Conservation (phyloP, 2,797 vertebrate species). For the Protonibea diacanthus region DNA sequence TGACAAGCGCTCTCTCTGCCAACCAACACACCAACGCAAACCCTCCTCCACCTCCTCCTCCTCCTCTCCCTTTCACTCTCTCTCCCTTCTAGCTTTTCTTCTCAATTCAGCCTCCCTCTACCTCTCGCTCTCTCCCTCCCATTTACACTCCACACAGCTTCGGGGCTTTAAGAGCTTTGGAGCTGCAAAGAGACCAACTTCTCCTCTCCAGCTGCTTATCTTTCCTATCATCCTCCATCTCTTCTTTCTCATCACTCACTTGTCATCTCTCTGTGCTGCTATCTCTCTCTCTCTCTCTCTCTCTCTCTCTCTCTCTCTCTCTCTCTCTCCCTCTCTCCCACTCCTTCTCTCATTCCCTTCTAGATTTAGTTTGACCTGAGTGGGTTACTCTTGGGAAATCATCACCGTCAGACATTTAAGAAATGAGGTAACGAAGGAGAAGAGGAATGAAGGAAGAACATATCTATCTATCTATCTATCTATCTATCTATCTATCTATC, state of each 20-base stretch:
- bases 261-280: constrained; percentile 25
- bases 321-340: constrained; percentile 29
- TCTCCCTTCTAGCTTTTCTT: constrained; percentile 52
- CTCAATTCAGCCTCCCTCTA: constrained; percentile 54
- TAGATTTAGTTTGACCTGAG: constrained; percentile 76
- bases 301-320: constrained; percentile 6
- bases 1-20: constrained; percentile 75
- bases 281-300: constrained; percentile 30
- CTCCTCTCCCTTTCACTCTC: constrained; percentile 27
- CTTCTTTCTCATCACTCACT: constrained; percentile 30
- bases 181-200: constrained; percentile 72
- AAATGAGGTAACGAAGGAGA: constrained; percentile 53
- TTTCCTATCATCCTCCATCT: constrained; percentile 27
- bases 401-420: constrained; percentile 51
- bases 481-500: constrained; percentile 55
- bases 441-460: constrained; percentile 22
- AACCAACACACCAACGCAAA: constrained; percentile 83
- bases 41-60: constrained; percentile 69
- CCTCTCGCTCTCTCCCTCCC: constrained; percentile 41
- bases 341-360: constrained; percentile 39
- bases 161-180: constrained; percentile 73
- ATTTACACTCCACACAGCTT: constrained; percentile 70
- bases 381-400: constrained; percentile 71
- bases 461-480: constrained; percentile 48
- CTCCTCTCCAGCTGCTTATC: constrained; percentile 65